Base-by-base conservation (phyloP, 2,888 invertebrate genomes). In the Ennomos erosarius region DNA sequence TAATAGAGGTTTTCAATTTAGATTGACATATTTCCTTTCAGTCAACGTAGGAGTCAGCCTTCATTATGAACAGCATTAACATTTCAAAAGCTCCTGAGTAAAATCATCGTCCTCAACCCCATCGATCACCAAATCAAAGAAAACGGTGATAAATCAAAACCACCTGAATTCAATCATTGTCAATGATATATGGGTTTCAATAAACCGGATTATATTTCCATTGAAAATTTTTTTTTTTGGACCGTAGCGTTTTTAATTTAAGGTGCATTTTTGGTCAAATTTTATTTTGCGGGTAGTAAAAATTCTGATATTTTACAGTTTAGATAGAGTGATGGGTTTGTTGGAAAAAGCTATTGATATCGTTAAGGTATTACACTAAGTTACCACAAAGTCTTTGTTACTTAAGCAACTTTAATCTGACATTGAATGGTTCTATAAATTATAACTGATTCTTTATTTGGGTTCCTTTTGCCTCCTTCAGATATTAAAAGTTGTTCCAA, bases 121-220 rank as follows among this genome's bases (percentile, higher is more conserved):
- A 54, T 54, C 45, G 48, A 58, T 59, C 58, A 63, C 63, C 55
- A 62, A 62, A 65, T 64, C 64, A 62, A 62, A 62, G 59, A 57
- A 66, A 67, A 63, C 63, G 64, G 62, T 68, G 67, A 71, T 73
- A 70, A 73, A 73, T 74, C 71, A 67, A 50, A 59, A 50, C 36
- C 42, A 26, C 34, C 63, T 51, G 66, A 70, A 72, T 71, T 69
- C 72, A 72, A 72, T 74, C 72, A 71, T 67, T 66, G 67, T 54
- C 61, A 59, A 57, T 69, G 73, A 74, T 72, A 72, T 68, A 73
- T 71, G 63, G 62, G 62, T 64, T 69, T 68, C 53, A 51, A 38
- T 39, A 11, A 51, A 34, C 13, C 39, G n/a, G 26, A 11, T 38
- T 38, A 26, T 13, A n/a, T 46, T 36, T 36, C 9, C 11, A 44